Percentiles rank a stretch among this genome's conserved stretches.
Conservation (phyloP, 2,888 invertebrate genomes). For the Drosophila lacicola region DNA sequence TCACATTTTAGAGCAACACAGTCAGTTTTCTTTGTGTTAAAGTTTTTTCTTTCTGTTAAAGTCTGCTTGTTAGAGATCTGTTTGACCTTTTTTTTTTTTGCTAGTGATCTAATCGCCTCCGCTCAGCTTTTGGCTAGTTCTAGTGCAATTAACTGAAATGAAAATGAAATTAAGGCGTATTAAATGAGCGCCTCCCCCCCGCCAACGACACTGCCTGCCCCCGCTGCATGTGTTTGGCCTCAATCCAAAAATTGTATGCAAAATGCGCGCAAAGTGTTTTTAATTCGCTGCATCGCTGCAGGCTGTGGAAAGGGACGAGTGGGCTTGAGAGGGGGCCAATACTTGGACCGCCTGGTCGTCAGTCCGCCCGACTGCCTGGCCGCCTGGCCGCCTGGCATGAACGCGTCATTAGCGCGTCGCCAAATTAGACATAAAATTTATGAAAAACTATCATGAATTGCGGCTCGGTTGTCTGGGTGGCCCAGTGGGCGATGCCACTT, state of each 20-base stretch:
- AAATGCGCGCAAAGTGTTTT: conserved; percentile 72
- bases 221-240: conserved; percentile 50
- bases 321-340: neutral
- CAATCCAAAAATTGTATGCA: conserved; percentile 71
- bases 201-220: neutral
- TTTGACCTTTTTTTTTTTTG: conserved; percentile 14
- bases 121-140: conserved; percentile 18
- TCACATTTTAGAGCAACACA: no score
- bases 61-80: conserved; percentile 2
- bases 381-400: conserved; percentile 44
- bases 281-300: conserved; percentile 60
- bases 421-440: conserved; percentile 62
- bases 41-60: neutral
- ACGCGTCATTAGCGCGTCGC: conserved; percentile 59
- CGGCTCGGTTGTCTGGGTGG: conserved; percentile 35
- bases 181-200: conserved; percentile 41
- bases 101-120: conserved; percentile 46
- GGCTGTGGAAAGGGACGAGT: neutral
- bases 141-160: conserved; percentile 67
- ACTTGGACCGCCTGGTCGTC: conserved; percentile 8
- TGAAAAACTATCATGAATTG: conserved; percentile 57
- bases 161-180: conserved; percentile 69
- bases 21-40: no score
- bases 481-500: conserved; percentile 12
- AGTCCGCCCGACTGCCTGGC: neutral